Base-by-base conservation (phyloP, 2,888 invertebrate genomes). In the Hydrotaea cyrtoneurina region DNA sequence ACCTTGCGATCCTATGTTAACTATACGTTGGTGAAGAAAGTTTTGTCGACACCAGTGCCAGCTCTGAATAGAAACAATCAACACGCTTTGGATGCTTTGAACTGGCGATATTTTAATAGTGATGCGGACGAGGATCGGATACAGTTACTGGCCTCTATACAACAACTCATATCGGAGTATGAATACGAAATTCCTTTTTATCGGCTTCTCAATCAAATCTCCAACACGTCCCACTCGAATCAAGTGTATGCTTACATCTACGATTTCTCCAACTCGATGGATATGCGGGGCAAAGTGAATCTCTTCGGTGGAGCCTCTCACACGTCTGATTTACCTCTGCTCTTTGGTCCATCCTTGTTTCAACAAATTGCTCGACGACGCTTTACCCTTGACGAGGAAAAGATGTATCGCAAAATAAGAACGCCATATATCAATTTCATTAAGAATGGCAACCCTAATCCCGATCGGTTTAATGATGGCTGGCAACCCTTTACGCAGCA, bases 341-440 rank as follows among this genome's bases (percentile, higher is more conserved):
- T 96, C 31, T 93, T 96, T 86, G 96, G 96, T 4, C 95, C 95
- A 55, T 93, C 94, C 46, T 89, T 95, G 53, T 94, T 95, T 89
- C 94, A 95, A 86, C 95, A 95, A 92, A 93, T 95, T 79, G 94
- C 95, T 0, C 93, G 96, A 43, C 93, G 95, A 66, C 93, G 95
- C 11, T 93, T 95, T 76, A 94, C 93, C 19, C 89, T 92, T 26
- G 93, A 93, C 5, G 96, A 96, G 89, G 94, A 94, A 87, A 93
- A 93, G 84, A 90, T 94, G 17, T 94, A 94, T 87, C 92, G 93
- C 46, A 91, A 92, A 78, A 89, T 94, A 66, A 93, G 94, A 85
- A 91, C 93, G 31, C 89, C 93, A 75, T 93, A 94, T 92, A 92
- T 92, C 0, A 94, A 93, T 88, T 94, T 94, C 86, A 92, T 94